These are phyloP conservation scores for Thalassarche chlororhynchos DNA, from an alignment of 2,113 vertebrate genomes.

Conservation along the genomic window DNA sequence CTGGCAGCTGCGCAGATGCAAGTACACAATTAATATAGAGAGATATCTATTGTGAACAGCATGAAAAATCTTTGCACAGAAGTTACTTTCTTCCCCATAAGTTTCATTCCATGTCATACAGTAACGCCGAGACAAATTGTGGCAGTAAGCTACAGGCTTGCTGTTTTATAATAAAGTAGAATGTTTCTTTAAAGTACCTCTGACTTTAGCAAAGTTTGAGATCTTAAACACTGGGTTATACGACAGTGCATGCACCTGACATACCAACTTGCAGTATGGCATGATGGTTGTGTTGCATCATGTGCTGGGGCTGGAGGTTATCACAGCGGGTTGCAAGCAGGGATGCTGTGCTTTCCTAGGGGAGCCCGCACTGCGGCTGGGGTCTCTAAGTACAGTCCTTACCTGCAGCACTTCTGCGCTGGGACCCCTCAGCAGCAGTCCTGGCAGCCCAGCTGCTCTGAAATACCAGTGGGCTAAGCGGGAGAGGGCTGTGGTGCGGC, in stretches of 20 bases:
- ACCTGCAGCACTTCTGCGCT: not conserved
- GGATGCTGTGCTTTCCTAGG: not conserved
- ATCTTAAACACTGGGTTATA: not conserved
- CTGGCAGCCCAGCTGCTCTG: not conserved
- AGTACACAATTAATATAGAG: not conserved
- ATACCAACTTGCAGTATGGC: not conserved
- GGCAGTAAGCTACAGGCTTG: not conserved
- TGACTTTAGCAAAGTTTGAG: not conserved
- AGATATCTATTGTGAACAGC: not conserved
- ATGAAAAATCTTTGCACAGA: not conserved
- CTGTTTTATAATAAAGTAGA: not conserved
- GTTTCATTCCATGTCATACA: not conserved
- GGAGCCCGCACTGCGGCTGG: not conserved
- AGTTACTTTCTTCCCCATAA: not conserved
- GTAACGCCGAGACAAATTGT: not conserved
- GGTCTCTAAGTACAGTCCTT: not conserved
- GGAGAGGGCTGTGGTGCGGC: fast-evolving
- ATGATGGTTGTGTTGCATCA: not conserved
- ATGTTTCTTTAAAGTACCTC: not conserved
- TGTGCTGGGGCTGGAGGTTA: not conserved
- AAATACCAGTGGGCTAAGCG: not conserved
- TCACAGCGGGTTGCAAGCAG: not conserved
- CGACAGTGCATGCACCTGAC: not conserved
- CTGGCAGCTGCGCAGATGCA: not conserved
- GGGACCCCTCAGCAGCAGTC: not conserved